phyloP scores from a whole-genome alignment of 2,113 vertebrate genomes.

The Pycnonotus jocosus region DNA sequence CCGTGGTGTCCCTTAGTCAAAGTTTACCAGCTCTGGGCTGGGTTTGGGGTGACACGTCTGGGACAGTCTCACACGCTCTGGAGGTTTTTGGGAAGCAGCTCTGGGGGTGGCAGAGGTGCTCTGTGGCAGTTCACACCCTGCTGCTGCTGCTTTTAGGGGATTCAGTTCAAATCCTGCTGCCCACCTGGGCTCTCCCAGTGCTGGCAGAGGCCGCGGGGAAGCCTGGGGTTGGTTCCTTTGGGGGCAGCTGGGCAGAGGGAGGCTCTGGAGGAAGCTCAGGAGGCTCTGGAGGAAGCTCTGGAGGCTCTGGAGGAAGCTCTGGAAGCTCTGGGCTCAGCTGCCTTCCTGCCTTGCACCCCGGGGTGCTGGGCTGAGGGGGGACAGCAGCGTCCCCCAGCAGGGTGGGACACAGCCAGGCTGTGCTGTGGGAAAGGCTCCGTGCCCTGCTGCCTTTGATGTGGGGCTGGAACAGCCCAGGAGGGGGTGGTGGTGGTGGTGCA shows the following conservation, averaged over 20 bases:
- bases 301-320: background rate
- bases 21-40: background rate
- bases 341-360: background rate
- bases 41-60: background rate
- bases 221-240: accelerated
- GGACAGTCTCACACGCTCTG: accelerated
- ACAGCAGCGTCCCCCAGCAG: accelerated
- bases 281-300: background rate
- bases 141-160: background rate
- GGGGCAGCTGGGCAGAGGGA: background rate
- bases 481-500: background rate
- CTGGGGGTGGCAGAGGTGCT: background rate
- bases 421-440: background rate
- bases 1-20: accelerated
- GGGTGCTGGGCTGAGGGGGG: background rate
- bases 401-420: accelerated
- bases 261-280: background rate
- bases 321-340: background rate
- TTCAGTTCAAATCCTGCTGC: background rate
- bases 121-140: accelerated
- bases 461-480: background rate
- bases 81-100: background rate
- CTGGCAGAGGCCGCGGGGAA: accelerated
- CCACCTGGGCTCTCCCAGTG: accelerated
- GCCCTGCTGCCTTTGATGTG: background rate